These are phyloP conservation scores for Lepidostoma basale DNA, from an alignment of 1,140 invertebrate genomes.

Conservation along the genomic window DNA sequence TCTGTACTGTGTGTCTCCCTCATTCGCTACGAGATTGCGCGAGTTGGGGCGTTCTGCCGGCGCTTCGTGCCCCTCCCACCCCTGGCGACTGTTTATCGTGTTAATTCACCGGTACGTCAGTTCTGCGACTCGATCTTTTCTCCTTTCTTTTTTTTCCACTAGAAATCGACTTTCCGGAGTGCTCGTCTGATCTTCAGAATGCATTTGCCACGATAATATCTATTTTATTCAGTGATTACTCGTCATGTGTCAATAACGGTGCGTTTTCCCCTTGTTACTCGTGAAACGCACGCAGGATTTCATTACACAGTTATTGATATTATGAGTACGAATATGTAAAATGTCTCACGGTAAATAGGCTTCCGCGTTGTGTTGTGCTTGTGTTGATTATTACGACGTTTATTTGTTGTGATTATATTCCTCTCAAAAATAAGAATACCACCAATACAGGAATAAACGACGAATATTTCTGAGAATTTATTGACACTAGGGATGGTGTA, in stretches of 20 bases:
- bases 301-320: constrained; percentile 34
- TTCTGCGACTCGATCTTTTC: constrained; percentile 30
- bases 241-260: constrained; percentile 22
- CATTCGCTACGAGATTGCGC: constrained; percentile 27
- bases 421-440: background rate
- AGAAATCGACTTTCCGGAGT: constrained; percentile 33
- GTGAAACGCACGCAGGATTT: constrained; percentile 34
- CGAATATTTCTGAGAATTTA: background rate
- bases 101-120: constrained; percentile 41
- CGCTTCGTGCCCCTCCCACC: constrained; percentile 38
- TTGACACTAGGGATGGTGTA: constrained; percentile 21
- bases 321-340: constrained; percentile 35
- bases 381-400: constrained; percentile 15
- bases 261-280: constrained; percentile 9
- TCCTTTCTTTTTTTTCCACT: constrained; percentile 36
- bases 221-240: constrained; percentile 23
- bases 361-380: constrained; percentile 38
- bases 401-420: background rate
- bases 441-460: constrained; percentile 1
- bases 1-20: constrained; percentile 9
- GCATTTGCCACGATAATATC: constrained; percentile 19
- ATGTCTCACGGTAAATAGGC: constrained; percentile 38
- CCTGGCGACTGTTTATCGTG: constrained; percentile 39
- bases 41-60: constrained; percentile 28
- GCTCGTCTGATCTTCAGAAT: constrained; percentile 2